Conservation (phyloP, 2,797 vertebrate genomes). For the Podarcis siculus region DNA sequence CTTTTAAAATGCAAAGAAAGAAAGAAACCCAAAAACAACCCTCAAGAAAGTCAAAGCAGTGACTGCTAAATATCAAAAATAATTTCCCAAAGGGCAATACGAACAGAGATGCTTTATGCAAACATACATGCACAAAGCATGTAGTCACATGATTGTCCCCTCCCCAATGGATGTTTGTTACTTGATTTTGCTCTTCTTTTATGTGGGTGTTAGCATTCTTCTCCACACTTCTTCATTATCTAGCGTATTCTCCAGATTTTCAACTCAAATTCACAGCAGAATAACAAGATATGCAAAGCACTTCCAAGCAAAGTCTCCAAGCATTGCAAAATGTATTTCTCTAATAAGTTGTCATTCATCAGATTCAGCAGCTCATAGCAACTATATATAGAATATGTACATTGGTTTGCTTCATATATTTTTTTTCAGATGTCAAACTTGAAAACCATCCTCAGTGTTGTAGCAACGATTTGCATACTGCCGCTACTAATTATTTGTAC, state of each 20-base stretch:
- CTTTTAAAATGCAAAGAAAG: conserved; percentile 62
- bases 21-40: conserved; percentile 43
- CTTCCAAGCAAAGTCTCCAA: conserved; percentile 66
- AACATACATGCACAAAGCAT: not conserved
- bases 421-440: conserved; percentile 24
- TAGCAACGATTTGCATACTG: conserved; percentile 34
- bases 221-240: conserved; percentile 59
- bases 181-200: conserved; percentile 47
- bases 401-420: conserved; percentile 40
- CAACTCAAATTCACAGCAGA: conserved; percentile 71
- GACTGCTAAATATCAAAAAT: conserved; percentile 64
- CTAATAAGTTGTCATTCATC: conserved; percentile 72
- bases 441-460: conserved; percentile 43
- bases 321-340: conserved; percentile 63
- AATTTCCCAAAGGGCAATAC: conserved; percentile 37
- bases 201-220: conserved; percentile 38
- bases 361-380: conserved; percentile 60
- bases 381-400: conserved; percentile 47
- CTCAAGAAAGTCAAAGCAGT: conserved; percentile 61
- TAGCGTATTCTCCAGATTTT: conserved; percentile 56
- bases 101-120: conserved; percentile 12
- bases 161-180: not conserved
- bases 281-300: conserved; percentile 73
- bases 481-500: conserved; percentile 31
- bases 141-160: not conserved